Evolutionary conservation across 2,797 vertebrate genomes (phyloP), one percentile per base, ranked within the genome.

Genomic region (Helarctos malayanus): DNA sequence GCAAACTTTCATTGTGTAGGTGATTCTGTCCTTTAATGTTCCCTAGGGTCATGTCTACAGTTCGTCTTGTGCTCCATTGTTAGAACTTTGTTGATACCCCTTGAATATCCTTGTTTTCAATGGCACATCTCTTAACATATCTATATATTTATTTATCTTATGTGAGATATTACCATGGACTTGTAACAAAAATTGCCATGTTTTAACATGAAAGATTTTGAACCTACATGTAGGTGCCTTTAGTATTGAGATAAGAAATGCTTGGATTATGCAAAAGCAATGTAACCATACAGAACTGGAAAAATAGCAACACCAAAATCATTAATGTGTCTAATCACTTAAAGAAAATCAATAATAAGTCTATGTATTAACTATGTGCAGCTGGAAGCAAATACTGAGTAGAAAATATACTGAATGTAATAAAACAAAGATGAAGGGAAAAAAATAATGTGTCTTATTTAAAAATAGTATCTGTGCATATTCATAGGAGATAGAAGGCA

Each of bases 311-410:
- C 21, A 11, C 18, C 12, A 47, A 82, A 81, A 71, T 81, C 10
- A 73, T 79, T 80, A 80, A 81, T 82, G 23, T 83, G 21, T 47
- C 27, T 54, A 61, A 84, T 91, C 13, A 89, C 1, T 56, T 81
- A 82, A 73, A 91, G 18, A 80, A 73, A 92, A 80, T 81, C 19
- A 54, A 92, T 45, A 80, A 49, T 49, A 91, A 57, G 2, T 86
- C 15, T 71, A 29, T n/a, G 0, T 54, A 23, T n/a, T 35, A 95
- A n/a, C 19, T 73, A 1, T 59, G 32, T 78, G 11, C 4, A 85
- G 38, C 9, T 57, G 54, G 68, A 87, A 87, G 18, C 11, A 91
- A 87, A 45, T 32, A 68, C 3, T 49, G 35, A 88, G 16, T n/a
- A 80, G 32, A 88, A 87, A 96, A 68, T 41, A 83, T 11, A 79